A percentile compares a stretch with the other conserved stretches of the same genome.
Evolutionary conservation across 2,888 invertebrate species (phyloP).

Genomic region (Carpatolechia fugitivella): DNA sequence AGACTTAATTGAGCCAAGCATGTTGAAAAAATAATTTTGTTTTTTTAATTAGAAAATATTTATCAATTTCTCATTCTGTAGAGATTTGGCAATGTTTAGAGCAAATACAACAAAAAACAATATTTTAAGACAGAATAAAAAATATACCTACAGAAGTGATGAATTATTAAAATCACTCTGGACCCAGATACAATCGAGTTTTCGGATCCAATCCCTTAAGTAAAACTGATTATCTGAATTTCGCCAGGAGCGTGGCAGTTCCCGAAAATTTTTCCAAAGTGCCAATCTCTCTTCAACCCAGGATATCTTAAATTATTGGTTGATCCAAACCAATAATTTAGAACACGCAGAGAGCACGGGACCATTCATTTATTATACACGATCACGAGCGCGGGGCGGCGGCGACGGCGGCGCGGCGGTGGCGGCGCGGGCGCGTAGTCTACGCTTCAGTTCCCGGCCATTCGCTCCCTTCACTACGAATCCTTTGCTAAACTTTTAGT

Average conservation of each 20-base stretch:
- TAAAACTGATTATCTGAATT: slow-evolving; percentile 75
- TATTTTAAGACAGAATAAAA: background rate
- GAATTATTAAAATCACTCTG: slow-evolving; percentile 76
- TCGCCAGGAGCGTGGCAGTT: slow-evolving; percentile 52
- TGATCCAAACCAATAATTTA: no score
- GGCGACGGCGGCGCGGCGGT: slow-evolving; percentile 24
- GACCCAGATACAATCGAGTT: slow-evolving; percentile 73
- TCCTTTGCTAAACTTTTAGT: slow-evolving; percentile 49
- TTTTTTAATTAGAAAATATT: no score
- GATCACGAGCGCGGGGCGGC: slow-evolving; percentile 20
- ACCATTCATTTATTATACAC: slow-evolving; percentile 63
- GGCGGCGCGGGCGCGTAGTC: slow-evolving; percentile 14
- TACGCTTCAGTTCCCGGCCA: background rate
- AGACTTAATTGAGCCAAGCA: no score
- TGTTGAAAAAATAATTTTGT: no score
- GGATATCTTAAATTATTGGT: slow-evolving; percentile 56
- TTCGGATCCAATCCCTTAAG: slow-evolving; percentile 75
- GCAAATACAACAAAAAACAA: background rate
- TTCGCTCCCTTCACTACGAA: background rate
- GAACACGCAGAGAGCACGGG: slow-evolving; percentile 42
- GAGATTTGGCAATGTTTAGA: background rate
- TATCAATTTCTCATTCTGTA: no score
- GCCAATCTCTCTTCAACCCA: slow-evolving; percentile 61
- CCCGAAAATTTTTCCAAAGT: slow-evolving; percentile 67
- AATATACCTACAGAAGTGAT: slow-evolving; percentile 47